Evolutionary conservation across 2,113 vertebrate genomes (phyloP), one percentile per base, ranked within the genome.

Genomic region (Scalopus aquaticus): DNA sequence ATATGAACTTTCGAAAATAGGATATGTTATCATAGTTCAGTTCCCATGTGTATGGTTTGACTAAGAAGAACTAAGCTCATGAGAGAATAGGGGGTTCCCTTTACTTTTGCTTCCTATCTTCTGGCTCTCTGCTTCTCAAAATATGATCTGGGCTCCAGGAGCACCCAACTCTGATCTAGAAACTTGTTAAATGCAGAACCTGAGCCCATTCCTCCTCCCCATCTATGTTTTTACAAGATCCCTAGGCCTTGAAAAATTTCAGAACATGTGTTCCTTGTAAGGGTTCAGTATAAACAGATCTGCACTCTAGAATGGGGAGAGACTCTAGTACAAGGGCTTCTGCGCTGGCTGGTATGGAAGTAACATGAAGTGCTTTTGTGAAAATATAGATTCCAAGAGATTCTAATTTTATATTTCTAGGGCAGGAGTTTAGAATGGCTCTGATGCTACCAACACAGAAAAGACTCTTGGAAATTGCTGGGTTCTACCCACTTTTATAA

Each of bases 191-290:
- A 86, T 20, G 26, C 16, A 56, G 44, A 69, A 70, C 69, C 42
- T 79, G 24, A 86, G 83, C 37, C 58, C 44, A 49, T 49, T 12
- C 46, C 10, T 49, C 46, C 46, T 28, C 58, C 30, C 37, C 35
- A 91, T 91, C 73, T 72, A 44, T 69, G 85, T 65, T 90, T 80
- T 80, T 70, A 67, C 11, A 94, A 65, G 81, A 60, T 84, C 3
- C 46, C 28, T 70, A 58, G 51, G 12, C 16, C 39, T 94, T 84
- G 42, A 86, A 80, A 86, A 46, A 9, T 54, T 65, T 65, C 80
- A 74, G 56, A 86, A 42, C 15, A 35, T 62, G 13, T 88, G 28
- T 80, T 80, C 39, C 46, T 64, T 69, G 35, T 39, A 79, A 39
- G 39, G 24, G 62, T 46, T 78, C 56, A 42, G 11, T 35, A 37